These are phyloP conservation scores for Hippopotamyrus pictus DNA, from an alignment of 2,797 vertebrate genomes.

Conservation along the genomic window DNA sequence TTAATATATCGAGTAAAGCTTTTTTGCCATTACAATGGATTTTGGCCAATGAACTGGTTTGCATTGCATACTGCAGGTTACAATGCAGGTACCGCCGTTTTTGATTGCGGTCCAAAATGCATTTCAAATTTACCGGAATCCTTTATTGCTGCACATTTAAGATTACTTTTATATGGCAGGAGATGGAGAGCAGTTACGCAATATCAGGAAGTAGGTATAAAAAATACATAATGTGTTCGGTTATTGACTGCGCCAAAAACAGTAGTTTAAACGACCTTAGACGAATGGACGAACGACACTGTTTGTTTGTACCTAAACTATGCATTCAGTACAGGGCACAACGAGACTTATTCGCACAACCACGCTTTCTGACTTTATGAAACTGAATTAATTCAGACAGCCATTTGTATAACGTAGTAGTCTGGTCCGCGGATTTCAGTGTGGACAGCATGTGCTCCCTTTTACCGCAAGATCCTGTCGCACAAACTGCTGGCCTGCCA, in stretches of 20 bases:
- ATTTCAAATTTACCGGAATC: background rate
- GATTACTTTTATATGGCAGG: background rate
- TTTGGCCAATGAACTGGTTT: background rate
- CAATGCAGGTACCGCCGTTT: background rate
- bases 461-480: background rate
- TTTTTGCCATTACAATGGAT: background rate
- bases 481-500: background rate
- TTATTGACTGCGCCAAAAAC: background rate
- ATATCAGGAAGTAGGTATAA: background rate
- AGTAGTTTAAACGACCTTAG: too few relatives aligned
- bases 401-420: background rate
- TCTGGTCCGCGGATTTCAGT: background rate
- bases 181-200: background rate
- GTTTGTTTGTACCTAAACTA: background rate
- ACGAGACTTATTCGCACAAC: background rate
- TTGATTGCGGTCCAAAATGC: background rate
- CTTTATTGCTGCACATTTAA: background rate
- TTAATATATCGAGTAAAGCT: background rate
- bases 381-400: background rate
- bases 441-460: background rate
- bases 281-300: background rate
- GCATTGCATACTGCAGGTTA: background rate
- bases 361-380: background rate
- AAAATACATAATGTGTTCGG: background rate
- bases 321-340: background rate